Base-by-base conservation (phyloP, 1,140 invertebrate genomes). In the Episyrphus balteatus region DNA sequence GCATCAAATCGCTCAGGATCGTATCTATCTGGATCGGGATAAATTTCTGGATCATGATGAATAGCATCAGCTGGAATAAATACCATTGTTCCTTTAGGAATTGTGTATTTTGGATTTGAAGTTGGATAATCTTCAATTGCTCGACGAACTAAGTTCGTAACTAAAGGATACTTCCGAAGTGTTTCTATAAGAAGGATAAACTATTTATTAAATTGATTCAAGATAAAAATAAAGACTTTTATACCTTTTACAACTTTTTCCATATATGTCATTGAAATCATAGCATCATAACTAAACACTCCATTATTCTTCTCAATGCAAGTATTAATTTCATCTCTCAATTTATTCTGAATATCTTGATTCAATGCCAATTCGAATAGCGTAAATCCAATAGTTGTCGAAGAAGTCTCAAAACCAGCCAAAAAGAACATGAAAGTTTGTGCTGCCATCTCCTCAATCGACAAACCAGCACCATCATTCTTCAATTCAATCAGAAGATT, bases 21-120 rank as follows among this genome's bases (percentile, higher is more conserved):
- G 50, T 78, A 82, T 15, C 59, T 53, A 7, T 78, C 69, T 1
- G 80, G 78, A 15, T 81, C 59, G 0, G 74, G 72, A 55, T 72
- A 83, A 47, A 73, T 63, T 3, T 57, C 49, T 48, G 61, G 54
- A 66, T 83, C 74, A 15, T 64, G 66, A 52, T 86, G 83, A 21
- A 86, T 68, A 7, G 62, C 74, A 49, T 71, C 70, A 0, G 76
- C 66, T 2, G 81, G 78, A 42, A 84, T 75, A 9, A 75, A 33
- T 1, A 80, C 55, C 0, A 63, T 65, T 1, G 72, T 75, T 13
- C 75, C 78, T 55, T 71, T 66, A 40, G 71, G 61, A 3, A 80
- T 61, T 0, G 70, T 49, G 1, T 62, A 49, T 3, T 69, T 51
- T 1, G 65, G 68, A 3, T 66, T 67, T 3, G 75, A 73, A 1